phyloP scores from a whole-genome alignment of 2,113 vertebrate genomes.

The Piprites chloris region DNA sequence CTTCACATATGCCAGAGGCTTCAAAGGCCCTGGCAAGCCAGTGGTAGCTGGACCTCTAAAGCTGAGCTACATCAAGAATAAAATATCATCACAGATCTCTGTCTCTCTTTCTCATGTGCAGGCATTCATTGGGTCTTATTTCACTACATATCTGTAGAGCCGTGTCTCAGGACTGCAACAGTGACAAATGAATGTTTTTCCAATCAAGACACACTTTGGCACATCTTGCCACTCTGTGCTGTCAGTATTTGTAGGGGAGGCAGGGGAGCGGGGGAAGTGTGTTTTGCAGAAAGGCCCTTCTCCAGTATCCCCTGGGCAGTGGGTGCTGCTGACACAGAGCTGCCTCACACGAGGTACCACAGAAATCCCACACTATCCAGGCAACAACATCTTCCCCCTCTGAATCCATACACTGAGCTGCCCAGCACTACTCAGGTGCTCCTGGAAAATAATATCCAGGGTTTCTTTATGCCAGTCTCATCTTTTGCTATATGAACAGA shows the following conservation, averaged over 20 bases:
- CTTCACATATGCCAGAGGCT: background rate
- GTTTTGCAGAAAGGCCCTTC: background rate
- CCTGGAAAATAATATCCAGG: background rate
- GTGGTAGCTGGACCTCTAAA: background rate
- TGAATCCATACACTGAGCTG: background rate
- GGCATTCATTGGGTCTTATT: slow-evolving; percentile 21
- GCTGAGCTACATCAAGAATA: background rate
- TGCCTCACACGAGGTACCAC: accelerated
- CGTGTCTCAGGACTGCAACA: background rate
- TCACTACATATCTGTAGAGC: background rate
- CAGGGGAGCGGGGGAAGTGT: background rate
- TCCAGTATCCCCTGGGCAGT: background rate
- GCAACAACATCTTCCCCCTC: background rate
- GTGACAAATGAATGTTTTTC: background rate
- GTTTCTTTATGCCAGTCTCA: background rate
- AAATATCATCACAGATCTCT: background rate
- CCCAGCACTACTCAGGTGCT: background rate
- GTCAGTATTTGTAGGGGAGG: background rate
- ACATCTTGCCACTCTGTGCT: background rate
- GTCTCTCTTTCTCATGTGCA: background rate
- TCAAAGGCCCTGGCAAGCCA: background rate
- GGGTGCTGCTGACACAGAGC: background rate
- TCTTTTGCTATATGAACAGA: background rate
- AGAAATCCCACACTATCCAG: background rate
- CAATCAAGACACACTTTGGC: slow-evolving; percentile 14